These are phyloP conservation scores for Microtus oregoni DNA, from an alignment of 2,113 vertebrate species.

Conservation along the genomic window DNA sequence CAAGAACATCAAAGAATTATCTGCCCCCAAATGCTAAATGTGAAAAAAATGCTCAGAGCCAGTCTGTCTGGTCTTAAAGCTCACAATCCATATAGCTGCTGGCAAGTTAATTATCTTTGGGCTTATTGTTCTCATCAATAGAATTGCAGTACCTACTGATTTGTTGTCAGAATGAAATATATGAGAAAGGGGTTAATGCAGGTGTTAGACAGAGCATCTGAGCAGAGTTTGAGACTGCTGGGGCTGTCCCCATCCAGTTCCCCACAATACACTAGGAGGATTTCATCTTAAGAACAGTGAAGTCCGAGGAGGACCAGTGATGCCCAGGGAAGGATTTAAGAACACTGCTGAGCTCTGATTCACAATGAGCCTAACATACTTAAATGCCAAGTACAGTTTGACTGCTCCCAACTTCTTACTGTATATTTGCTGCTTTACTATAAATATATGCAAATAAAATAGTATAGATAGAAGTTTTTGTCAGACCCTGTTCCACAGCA, in stretches of 20 bases:
- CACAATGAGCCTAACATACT: background rate
- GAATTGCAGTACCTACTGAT: background rate
- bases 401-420: slow-evolving; percentile 1
- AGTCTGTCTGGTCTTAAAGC: background rate
- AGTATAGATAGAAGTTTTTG: too few species aligned
- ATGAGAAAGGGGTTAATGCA: background rate
- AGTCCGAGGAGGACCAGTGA: background rate
- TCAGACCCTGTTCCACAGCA: too few species aligned
- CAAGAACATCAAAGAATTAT: background rate
- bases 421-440: background rate
- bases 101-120: background rate
- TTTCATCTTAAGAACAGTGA: slow-evolving; percentile 22
- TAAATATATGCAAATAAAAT: background rate
- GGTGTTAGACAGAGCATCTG: background rate
- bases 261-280: background rate
- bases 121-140: background rate
- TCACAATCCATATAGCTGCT: background rate
- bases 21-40: background rate
- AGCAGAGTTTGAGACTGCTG: background rate
- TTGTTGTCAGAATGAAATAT: background rate
- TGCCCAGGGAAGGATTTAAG: background rate
- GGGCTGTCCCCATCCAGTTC: background rate
- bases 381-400: slow-evolving; percentile 19
- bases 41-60: background rate
- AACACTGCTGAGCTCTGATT: background rate